Evolutionary conservation across 2,797 vertebrate genomes (phyloP).

Genomic region (Enteromius paludinosus): DNA sequence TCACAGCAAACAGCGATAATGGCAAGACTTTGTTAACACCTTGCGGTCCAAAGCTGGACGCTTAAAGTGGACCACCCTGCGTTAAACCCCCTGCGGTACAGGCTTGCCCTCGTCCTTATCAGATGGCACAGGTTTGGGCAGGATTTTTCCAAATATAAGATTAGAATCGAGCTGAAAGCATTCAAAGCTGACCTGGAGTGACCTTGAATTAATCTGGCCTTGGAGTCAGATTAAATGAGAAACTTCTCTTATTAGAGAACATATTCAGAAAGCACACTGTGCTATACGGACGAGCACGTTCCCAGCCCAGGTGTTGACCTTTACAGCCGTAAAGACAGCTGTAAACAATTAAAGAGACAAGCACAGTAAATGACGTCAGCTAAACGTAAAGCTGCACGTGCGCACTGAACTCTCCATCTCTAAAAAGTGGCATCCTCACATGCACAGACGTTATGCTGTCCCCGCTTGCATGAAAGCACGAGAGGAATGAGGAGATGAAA

Average conservation of each 20-base stretch:
- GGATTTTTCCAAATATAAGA: constrained; percentile 30
- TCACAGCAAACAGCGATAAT: background rate
- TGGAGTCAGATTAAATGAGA: constrained; percentile 17
- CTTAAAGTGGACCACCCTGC: constrained; percentile 41
- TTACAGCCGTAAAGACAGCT: constrained; percentile 17
- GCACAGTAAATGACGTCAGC: background rate
- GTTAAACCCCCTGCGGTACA: background rate
- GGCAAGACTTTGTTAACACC: constrained; percentile 22
- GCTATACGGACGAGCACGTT: background rate
- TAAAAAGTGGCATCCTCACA: background rate
- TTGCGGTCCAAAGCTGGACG: background rate
- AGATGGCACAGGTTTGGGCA: constrained; percentile 39
- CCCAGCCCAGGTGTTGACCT: constrained; percentile 17
- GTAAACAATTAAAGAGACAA: constrained; percentile 24
- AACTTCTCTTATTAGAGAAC: background rate
- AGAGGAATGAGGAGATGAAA: constrained; percentile 51
- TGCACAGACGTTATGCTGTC: constrained; percentile 9
- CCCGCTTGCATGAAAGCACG: constrained; percentile 37
- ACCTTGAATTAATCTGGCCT: constrained; percentile 28
- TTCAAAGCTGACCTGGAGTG: constrained; percentile 2
- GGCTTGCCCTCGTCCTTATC: constrained; percentile 21
- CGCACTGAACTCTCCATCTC: background rate
- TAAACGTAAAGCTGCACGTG: constrained; percentile 1
- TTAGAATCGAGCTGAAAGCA: constrained; percentile 21
- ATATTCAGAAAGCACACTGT: background rate